Conservation (phyloP, 2,797 vertebrate genomes). For the Syngnathus acus region DNA sequence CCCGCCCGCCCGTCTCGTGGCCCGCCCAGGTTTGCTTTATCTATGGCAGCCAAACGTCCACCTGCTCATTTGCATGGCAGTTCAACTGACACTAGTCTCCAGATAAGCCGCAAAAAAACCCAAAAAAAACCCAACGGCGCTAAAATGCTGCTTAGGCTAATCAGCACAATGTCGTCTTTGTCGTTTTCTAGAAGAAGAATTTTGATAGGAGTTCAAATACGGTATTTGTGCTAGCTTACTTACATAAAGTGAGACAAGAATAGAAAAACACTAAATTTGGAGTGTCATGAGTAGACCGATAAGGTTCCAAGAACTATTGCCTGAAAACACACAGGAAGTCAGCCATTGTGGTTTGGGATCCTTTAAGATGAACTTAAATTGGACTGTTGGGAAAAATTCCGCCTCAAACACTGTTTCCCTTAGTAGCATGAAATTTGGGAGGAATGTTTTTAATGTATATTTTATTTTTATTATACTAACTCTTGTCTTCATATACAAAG, state of each 20-base stretch:
- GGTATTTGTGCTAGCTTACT: background rate
- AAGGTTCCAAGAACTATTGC: background rate
- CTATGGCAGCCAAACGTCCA: conserved; percentile 33
- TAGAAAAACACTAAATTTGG: background rate
- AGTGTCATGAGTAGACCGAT: background rate
- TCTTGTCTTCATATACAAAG: too few relatives aligned
- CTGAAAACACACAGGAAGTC: background rate
- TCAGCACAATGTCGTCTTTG: background rate
- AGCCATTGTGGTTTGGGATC: background rate
- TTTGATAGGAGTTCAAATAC: background rate
- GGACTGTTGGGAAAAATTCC: background rate
- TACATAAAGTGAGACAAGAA: background rate
- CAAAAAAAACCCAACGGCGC: background rate
- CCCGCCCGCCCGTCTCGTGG: background rate
- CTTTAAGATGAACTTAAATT: background rate
- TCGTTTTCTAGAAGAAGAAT: background rate
- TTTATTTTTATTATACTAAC: too few relatives aligned
- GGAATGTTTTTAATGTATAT: background rate
- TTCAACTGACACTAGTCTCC: conserved; percentile 26
- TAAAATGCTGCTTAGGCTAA: background rate
- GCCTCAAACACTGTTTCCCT: background rate
- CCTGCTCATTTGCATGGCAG: conserved; percentile 60
- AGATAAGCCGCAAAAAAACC: conserved; percentile 3
- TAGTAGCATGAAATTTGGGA: background rate
- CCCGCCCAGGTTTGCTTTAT: conserved; percentile 18